These are phyloP conservation scores for Sinella curviseta DNA, from an alignment of 1,140 invertebrate genomes.

Conservation along the genomic window DNA sequence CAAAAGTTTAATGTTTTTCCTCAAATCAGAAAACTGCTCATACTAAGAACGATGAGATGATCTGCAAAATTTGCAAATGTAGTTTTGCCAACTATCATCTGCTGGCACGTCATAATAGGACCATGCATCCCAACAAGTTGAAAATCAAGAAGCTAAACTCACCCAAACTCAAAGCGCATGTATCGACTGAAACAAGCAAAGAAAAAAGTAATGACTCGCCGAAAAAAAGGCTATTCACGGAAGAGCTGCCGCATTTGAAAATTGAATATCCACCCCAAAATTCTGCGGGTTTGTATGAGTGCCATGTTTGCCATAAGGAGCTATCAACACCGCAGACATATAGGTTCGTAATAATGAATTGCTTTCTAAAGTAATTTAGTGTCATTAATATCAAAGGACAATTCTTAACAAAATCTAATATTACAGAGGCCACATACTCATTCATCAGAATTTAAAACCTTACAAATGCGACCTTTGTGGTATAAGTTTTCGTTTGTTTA, in stretches of 20 bases:
- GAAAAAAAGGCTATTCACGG: too few species aligned
- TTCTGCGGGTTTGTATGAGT: background rate
- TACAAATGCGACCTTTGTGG: conserved; percentile 25
- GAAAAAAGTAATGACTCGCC: background rate
- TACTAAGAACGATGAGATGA: background rate
- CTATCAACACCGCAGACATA: background rate
- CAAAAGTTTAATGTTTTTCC: too few species aligned
- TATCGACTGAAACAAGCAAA: background rate
- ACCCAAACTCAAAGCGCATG: background rate
- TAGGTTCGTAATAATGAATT: background rate
- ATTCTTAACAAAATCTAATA: background rate
- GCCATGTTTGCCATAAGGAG: background rate
- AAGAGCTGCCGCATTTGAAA: background rate
- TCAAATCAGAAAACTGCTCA: background rate
- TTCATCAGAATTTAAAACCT: conserved; percentile 21
- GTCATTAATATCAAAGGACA: too few species aligned
- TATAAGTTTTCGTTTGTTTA: background rate
- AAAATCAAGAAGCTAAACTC: background rate
- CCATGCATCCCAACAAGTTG: background rate
- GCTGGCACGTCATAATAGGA: background rate
- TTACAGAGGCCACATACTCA: conserved; percentile 23
- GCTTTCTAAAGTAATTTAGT: background rate
- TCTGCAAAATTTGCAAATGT: background rate
- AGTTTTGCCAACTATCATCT: background rate
- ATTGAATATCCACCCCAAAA: background rate